These are phyloP conservation scores for Champsocephalus esox DNA, from an alignment of 2,797 vertebrate species.

Conservation along the genomic window DNA sequence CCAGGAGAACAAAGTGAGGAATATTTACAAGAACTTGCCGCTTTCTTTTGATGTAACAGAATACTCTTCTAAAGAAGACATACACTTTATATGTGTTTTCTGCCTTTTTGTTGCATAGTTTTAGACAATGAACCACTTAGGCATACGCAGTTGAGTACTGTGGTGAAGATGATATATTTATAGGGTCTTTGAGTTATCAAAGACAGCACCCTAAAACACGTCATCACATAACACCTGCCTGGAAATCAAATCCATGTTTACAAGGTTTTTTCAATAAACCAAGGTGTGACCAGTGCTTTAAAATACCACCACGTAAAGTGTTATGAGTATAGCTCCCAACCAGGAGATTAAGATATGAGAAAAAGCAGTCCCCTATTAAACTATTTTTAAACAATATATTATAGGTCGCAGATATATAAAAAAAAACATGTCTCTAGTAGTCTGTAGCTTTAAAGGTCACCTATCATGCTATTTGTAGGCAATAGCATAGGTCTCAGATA, in stretches of 20 bases:
- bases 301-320: conserved; percentile 13
- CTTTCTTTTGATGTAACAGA: conserved; percentile 4
- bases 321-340: conserved; percentile 2
- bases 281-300: conserved; percentile 21
- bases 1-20: conserved; percentile 15
- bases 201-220: background rate
- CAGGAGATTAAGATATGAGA: background rate
- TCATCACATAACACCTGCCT: conserved; percentile 4
- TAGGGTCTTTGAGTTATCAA: conserved; percentile 9
- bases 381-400: too few relatives aligned
- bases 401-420: too few relatives aligned
- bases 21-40: conserved; percentile 2
- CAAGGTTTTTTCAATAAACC: conserved; percentile 32
- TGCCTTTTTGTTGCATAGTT: background rate
- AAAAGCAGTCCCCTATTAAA: too few relatives aligned
- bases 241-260: conserved; percentile 42
- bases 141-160: background rate
- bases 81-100: background rate
- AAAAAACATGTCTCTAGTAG: too few relatives aligned
- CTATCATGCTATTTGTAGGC: too few relatives aligned
- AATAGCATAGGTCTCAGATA: too few relatives aligned
- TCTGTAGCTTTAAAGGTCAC: too few relatives aligned
- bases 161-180: background rate
- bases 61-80: background rate
- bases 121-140: background rate